Conservation (phyloP, 1,140 invertebrate genomes). For the Bombus soroeensis region DNA sequence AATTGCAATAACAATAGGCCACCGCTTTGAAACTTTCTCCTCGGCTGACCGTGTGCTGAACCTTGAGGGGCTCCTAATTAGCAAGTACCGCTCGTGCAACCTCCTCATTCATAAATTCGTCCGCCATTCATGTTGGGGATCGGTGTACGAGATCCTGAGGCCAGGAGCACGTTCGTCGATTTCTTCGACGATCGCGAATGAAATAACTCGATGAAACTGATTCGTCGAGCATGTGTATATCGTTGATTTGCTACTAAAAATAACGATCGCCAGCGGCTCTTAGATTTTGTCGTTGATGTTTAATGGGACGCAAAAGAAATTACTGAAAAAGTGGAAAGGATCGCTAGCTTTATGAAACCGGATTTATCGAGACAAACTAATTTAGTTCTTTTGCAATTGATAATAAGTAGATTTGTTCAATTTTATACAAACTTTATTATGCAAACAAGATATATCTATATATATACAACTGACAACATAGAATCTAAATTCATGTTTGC, state of each 20-base stretch:
- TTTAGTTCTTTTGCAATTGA: too few species aligned
- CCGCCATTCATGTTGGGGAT: conserved; percentile 15
- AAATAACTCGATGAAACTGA: not conserved
- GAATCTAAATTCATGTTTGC: too few species aligned
- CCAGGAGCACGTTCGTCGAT: not conserved
- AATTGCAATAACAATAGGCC: conserved; percentile 47
- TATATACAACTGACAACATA: too few species aligned
- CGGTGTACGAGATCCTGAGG: not conserved
- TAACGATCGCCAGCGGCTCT: not conserved
- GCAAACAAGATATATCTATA: too few species aligned
- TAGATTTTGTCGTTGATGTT: not conserved
- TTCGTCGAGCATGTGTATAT: not conserved
- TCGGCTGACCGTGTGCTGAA: conserved; percentile 7
- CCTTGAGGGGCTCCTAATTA: conserved; percentile 37
- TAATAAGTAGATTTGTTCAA: too few species aligned
- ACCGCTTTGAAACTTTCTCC: conserved; percentile 39
- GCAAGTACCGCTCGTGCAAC: conserved; percentile 15
- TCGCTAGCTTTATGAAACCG: too few species aligned
- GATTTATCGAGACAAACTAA: too few species aligned
- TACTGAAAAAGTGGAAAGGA: too few species aligned
- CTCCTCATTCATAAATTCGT: conserved; percentile 46
- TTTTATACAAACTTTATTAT: too few species aligned
- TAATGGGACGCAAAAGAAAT: too few species aligned
- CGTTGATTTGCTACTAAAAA: not conserved
- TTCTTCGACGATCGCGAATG: conserved; percentile 13